Evolutionary conservation across 2,797 vertebrate genomes (phyloP), one percentile per base, ranked within the genome.

Genomic region (Hephaestus fuliginosus): DNA sequence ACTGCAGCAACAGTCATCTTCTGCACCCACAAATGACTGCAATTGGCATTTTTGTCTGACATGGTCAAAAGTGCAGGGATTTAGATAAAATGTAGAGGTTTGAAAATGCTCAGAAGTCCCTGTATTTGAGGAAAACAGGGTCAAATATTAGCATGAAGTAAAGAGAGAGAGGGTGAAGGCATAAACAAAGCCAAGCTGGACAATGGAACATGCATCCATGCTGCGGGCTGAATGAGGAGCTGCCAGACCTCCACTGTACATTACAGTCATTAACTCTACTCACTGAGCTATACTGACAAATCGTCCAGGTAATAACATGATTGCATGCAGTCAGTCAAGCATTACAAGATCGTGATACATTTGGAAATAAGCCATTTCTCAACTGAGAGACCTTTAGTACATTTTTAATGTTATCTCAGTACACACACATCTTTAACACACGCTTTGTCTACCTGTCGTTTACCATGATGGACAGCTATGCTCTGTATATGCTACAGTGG

Each of bases 321-420:
- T 84, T 78, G 80, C 73, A 76, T 64, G 71, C 58, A 58, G 79
- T 73, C 69, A 72, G 30, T 84, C 6, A 20, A 83, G 74, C 73
- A 55, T 57, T 84, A 88, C 81, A 88, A 78, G 85, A 85, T 33
- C 72, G 84, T 72, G 82, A 86, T 81, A 86, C 83, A 86, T 85
- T 80, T 66, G 67, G 55, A 86, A 87, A 84, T 68, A 66, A 83
- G 83, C 85, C 15, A 85, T 91, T 91, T 82, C 86, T 93, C 88
- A 91, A 78, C 62, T 69, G 84, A 84, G 71, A 63, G 67, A 89
- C 71, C 69, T 89, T 91, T 81, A 82, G 66, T 90, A 85, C 46
- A 63, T 60, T 82, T 86, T 90, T 74, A 80, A 78, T 85, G 81
- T 85, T 82, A 79, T 87, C 81, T 80, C 43, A 64, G 70, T 46